Percentiles rank a stretch among this genome's conserved stretches.
Conservation (phyloP, 1,140 invertebrate species). For the Cecropterus lyciades region DNA sequence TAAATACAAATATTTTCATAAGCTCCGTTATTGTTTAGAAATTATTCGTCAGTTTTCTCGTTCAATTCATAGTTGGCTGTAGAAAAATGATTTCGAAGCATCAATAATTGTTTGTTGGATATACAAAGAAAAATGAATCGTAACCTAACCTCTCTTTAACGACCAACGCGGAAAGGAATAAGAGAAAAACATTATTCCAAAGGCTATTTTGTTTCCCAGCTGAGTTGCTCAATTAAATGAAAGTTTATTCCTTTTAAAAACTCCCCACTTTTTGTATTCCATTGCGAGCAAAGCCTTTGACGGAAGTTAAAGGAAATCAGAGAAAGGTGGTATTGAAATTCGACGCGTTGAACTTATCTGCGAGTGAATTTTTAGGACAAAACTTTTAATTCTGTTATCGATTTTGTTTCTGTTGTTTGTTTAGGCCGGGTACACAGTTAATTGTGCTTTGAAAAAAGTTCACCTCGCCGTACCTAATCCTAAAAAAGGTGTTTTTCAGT, state of each 20-base stretch:
- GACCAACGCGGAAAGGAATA: slow-evolving; percentile 7
- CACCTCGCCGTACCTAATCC: slow-evolving; percentile 12
- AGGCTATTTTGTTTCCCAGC: slow-evolving; percentile 6
- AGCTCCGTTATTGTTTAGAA: too few species aligned
- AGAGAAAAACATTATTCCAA: slow-evolving; percentile 24
- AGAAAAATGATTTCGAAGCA: too few species aligned
- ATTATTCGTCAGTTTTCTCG: too few species aligned
- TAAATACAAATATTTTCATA: too few species aligned
- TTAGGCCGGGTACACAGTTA: slow-evolving; percentile 12
- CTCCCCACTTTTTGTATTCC: slow-evolving; percentile 17
- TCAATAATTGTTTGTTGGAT: too few species aligned
- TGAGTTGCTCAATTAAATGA: slow-evolving; percentile 24
- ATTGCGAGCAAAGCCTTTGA: not conserved
- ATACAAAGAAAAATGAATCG: too few species aligned
- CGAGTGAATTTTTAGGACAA: slow-evolving; percentile 15
- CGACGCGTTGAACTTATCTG: slow-evolving; percentile 4
- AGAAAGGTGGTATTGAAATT: slow-evolving; percentile 8
- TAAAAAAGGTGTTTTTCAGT: slow-evolving; percentile 17
- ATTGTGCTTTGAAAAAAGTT: slow-evolving; percentile 20
- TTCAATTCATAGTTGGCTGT: too few species aligned
- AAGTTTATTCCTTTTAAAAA: slow-evolving; percentile 26
- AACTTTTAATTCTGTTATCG: slow-evolving; percentile 29
- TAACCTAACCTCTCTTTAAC: not conserved
- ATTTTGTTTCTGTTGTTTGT: slow-evolving; percentile 24
- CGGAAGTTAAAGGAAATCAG: slow-evolving; percentile 20